Conservation (phyloP, 2,113 vertebrate genomes). For the Turnix velox region DNA sequence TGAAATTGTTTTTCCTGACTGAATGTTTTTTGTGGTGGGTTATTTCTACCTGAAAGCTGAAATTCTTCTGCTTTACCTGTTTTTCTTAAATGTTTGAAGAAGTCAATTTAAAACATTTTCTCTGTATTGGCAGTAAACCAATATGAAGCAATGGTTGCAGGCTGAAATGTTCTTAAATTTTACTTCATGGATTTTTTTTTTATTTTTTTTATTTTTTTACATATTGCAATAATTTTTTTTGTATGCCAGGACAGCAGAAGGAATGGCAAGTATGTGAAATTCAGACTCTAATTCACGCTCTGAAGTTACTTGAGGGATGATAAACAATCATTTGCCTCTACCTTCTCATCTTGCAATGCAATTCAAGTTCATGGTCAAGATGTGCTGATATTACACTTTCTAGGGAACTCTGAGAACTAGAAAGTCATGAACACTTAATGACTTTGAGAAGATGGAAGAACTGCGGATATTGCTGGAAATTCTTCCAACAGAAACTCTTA, state of each 20-base stretch:
- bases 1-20: neutral
- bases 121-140: neutral
- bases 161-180: neutral
- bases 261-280: neutral
- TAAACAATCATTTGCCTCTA: neutral
- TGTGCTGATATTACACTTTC: constrained; percentile 43
- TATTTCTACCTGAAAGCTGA: neutral
- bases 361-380: constrained; percentile 21
- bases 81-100: neutral
- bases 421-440: constrained; percentile 36
- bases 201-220: neutral
- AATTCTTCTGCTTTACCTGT: neutral
- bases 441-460: constrained; percentile 18
- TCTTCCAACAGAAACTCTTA: constrained; percentile 39
- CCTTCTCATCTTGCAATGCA: neutral
- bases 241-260: neutral
- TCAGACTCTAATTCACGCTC: neutral
- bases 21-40: neutral
- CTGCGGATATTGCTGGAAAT: constrained; percentile 49
- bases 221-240: neutral
- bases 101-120: neutral
- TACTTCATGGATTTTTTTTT: neutral
- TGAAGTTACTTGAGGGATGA: neutral
- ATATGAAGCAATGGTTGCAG: neutral
- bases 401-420: neutral